Evolutionary conservation across 2,888 invertebrate species (phyloP).

Genomic region (Sesamia inferens): DNA sequence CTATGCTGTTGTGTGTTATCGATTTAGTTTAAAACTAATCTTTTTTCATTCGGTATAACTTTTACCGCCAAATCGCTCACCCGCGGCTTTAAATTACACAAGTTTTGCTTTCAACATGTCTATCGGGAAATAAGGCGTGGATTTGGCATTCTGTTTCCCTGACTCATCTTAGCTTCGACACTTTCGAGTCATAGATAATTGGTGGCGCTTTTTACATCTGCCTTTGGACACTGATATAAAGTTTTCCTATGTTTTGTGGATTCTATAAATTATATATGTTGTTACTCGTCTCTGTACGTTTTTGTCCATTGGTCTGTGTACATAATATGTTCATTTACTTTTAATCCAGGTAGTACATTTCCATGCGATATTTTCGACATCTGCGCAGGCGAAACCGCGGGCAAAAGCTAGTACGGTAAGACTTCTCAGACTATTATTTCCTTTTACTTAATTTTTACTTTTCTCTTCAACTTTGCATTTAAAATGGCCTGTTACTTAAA

Average conservation of each 20-base stretch:
- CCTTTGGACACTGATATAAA: slow-evolving; percentile 20
- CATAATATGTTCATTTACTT: too few relatives aligned
- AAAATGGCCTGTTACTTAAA: neutral
- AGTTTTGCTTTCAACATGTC: slow-evolving; percentile 48
- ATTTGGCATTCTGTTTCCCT: slow-evolving; percentile 41
- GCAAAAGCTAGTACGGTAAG: neutral
- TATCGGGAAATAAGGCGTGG: slow-evolving; percentile 51
- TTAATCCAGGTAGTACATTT: too few relatives aligned
- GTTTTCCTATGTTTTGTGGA: neutral
- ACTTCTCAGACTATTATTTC: neutral
- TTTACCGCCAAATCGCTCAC: slow-evolving; percentile 27
- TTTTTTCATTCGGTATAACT: slow-evolving; percentile 34
- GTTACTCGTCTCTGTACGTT: too few relatives aligned
- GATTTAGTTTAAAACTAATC: slow-evolving; percentile 8
- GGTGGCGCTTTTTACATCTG: slow-evolving; percentile 22
- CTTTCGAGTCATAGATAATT: slow-evolving; percentile 53
- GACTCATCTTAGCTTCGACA: slow-evolving; percentile 42
- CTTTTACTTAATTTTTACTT: neutral
- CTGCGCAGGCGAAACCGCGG: too few relatives aligned
- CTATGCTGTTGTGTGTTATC: neutral
- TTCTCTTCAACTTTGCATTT: neutral
- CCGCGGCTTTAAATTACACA: slow-evolving; percentile 36
- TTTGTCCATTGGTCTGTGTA: neutral
- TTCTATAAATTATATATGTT: neutral
- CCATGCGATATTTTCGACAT: too few relatives aligned